Percentiles rank a stretch among this genome's conserved stretches.
Evolutionary conservation across 1,140 invertebrate species (phyloP).

Genomic region (Drosophila tani): DNA sequence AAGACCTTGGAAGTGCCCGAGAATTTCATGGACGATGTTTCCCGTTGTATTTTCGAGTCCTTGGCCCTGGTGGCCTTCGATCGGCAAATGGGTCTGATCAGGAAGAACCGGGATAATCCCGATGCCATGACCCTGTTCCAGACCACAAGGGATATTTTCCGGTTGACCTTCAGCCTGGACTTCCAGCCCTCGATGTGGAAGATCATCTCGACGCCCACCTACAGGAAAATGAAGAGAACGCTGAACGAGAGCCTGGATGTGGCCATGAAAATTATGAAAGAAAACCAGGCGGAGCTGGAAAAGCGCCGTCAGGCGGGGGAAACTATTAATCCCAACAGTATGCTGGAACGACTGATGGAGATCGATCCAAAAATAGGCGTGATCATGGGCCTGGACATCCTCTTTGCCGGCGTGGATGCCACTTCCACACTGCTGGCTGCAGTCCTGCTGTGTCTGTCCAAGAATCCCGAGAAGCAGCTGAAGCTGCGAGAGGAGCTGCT

Average conservation of each 20-base stretch:
- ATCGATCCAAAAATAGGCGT: slow-evolving; percentile 87
- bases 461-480: slow-evolving; percentile 85
- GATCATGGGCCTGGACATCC: slow-evolving; percentile 89
- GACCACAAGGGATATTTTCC: slow-evolving; percentile 24
- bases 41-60: slow-evolving; percentile 90
- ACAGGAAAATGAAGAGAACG: slow-evolving; percentile 86
- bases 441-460: slow-evolving; percentile 76
- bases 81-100: slow-evolving; percentile 86
- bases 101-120: slow-evolving; percentile 6
- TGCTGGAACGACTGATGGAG: slow-evolving; percentile 87
- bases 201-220: slow-evolving; percentile 86
- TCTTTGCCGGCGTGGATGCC: slow-evolving; percentile 91
- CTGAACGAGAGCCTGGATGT: slow-evolving; percentile 69
- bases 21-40: slow-evolving; percentile 88
- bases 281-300: slow-evolving; percentile 35
- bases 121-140: slow-evolving; percentile 26
- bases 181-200: slow-evolving; percentile 88
- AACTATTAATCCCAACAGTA: slow-evolving; percentile 70
- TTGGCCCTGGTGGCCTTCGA: slow-evolving; percentile 89
- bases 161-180: slow-evolving; percentile 85
- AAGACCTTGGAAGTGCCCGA: slow-evolving; percentile 86
- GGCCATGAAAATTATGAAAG: slow-evolving; percentile 42
- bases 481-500: slow-evolving; percentile 86
- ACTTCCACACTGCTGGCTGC: slow-evolving; percentile 44
- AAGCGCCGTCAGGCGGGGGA: slow-evolving; percentile 35